Conservation (phyloP, 1,140 invertebrate genomes). For the Eufriesea mexicana region DNA sequence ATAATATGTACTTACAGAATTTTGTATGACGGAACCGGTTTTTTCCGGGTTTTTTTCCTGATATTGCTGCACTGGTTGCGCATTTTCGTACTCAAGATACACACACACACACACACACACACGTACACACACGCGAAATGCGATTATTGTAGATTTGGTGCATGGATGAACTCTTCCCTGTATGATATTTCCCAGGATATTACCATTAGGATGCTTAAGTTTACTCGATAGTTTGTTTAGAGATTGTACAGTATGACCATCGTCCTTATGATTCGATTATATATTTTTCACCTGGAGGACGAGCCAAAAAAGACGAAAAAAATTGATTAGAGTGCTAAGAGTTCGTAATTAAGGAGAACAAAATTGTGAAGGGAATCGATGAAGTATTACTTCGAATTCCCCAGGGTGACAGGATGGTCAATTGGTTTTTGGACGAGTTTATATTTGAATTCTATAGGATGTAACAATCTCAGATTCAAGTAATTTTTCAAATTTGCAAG, state of each 20-base stretch:
- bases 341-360: background rate
- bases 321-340: background rate
- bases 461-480: background rate
- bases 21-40: slow-evolving; percentile 23
- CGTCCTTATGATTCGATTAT: background rate
- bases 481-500: background rate
- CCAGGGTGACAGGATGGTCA: background rate
- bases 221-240: background rate
- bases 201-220: background rate
- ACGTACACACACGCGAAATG: background rate
- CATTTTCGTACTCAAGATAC: slow-evolving; percentile 34
- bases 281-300: background rate
- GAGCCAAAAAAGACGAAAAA: too few species aligned
- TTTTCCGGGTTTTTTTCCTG: background rate
- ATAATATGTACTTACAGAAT: slow-evolving; percentile 20
- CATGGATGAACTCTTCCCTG: slow-evolving; percentile 1
- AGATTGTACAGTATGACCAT: background rate
- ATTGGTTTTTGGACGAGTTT: background rate
- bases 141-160: slow-evolving; percentile 36
- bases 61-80: slow-evolving; percentile 4
- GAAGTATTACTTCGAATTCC: background rate
- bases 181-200: slow-evolving; percentile 20
- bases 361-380: background rate
- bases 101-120: background rate
- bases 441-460: background rate